These are phyloP conservation scores for Tryphoninae sp. DNA, from an alignment of 2,888 invertebrate species.

Conservation along the genomic window DNA sequence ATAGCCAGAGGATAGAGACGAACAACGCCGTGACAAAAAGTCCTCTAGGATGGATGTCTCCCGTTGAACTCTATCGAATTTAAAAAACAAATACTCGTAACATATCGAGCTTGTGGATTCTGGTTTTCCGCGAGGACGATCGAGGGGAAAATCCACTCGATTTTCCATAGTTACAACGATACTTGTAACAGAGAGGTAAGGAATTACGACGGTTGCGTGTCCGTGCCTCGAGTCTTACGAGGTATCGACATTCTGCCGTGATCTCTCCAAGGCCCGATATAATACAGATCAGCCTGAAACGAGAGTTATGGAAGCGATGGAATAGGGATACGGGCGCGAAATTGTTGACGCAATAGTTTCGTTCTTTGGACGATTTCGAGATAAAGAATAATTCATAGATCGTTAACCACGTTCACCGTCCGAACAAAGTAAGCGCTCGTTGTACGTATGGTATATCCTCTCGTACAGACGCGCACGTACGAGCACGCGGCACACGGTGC, in stretches of 20 bases:
- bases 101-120: too few species aligned
- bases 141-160: constrained; percentile 19
- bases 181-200: neutral
- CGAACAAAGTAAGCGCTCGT: constrained; percentile 26
- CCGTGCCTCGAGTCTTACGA: too few species aligned
- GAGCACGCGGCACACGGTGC: neutral
- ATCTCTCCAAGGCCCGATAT: constrained; percentile 20
- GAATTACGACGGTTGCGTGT: too few species aligned
- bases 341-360: constrained; percentile 27
- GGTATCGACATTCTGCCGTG: neutral
- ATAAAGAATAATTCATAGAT: constrained; percentile 52
- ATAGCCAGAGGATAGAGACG: neutral
- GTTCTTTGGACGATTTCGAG: constrained; percentile 41
- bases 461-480: neutral
- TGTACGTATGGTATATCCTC: constrained; percentile 18
- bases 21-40: too few species aligned
- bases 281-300: constrained; percentile 44
- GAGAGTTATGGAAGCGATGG: constrained; percentile 44
- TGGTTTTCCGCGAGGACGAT: too few species aligned
- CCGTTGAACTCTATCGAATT: too few species aligned
- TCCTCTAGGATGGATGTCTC: too few species aligned
- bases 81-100: too few species aligned
- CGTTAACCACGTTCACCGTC: constrained; percentile 53
- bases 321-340: constrained; percentile 22
- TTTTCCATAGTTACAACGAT: constrained; percentile 4